Conservation (phyloP, 2,113 vertebrate species). For the Typhlomys cinereus region DNA sequence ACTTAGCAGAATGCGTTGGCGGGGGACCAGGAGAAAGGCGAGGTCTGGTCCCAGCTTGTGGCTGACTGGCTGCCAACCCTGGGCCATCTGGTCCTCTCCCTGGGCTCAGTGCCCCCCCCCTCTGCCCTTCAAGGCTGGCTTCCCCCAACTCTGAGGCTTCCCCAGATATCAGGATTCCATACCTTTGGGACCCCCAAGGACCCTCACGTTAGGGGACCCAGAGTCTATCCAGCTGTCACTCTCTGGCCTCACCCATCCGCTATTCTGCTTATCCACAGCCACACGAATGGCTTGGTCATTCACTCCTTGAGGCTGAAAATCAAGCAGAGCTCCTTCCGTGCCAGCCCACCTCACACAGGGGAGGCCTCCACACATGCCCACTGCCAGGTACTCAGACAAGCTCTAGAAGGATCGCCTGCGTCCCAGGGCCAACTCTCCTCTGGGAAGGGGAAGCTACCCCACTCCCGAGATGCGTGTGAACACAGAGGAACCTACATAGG, state of each 20-base stretch:
- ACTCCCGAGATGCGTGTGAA: too few relatives aligned
- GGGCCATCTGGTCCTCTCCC: neutral
- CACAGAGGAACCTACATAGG: neutral
- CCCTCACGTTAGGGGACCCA: too few relatives aligned
- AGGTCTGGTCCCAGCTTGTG: neutral
- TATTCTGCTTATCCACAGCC: neutral
- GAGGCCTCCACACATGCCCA: neutral
- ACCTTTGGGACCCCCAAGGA: neutral
- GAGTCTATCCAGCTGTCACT: neutral
- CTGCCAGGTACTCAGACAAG: too few relatives aligned
- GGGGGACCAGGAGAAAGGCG: neutral
- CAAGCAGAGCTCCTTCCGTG: neutral
- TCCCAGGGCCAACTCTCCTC: neutral
- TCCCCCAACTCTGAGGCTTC: neutral
- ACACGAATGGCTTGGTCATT: fast-evolving
- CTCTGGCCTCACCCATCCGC: neutral
- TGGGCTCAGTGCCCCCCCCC: neutral
- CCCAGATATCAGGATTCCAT: neutral
- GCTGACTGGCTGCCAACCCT: neutral
- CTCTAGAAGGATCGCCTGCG: neutral
- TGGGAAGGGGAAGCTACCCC: fast-evolving
- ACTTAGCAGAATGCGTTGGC: constrained; percentile 9
- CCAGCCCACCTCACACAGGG: neutral
- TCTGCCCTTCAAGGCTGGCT: neutral
- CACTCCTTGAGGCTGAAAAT: neutral